phyloP scores from a whole-genome alignment of 2,888 invertebrate species.

The Pterobdella sp. region DNA sequence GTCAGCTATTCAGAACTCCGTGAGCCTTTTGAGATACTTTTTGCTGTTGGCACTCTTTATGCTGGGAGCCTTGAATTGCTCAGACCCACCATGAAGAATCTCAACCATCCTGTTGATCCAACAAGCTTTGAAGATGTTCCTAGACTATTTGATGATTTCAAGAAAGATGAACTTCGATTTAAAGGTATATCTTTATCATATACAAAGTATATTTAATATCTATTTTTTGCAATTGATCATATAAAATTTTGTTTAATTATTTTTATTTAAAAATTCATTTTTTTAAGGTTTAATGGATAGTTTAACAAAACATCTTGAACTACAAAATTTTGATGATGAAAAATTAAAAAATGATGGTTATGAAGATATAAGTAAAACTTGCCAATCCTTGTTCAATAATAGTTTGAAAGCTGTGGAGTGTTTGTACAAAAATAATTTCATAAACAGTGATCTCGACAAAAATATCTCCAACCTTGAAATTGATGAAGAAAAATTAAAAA shows the following conservation, averaged over 20 bases:
- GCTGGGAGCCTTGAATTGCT: neutral
- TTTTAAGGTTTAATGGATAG: no score
- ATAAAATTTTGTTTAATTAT: no score
- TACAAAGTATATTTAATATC: no score
- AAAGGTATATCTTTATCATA: no score
- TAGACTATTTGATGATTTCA: no score
- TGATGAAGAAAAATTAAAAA: slow-evolving; percentile 50
- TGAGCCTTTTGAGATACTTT: neutral
- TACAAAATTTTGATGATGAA: slow-evolving; percentile 5
- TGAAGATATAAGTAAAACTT: neutral
- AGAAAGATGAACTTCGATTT: no score
- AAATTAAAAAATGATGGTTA: neutral
- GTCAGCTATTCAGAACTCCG: neutral
- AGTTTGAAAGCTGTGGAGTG: slow-evolving; percentile 29
- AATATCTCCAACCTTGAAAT: neutral
- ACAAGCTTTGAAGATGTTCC: no score
- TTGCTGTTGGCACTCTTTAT: neutral
- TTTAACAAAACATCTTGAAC: no score
- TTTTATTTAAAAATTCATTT: no score
- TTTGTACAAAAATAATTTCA: slow-evolving; percentile 9
- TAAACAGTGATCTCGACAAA: neutral
- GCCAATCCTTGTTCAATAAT: neutral
- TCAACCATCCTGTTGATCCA: neutral
- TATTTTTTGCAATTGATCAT: no score
- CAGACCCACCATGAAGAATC: neutral